These are phyloP conservation scores for Trichoplusia ni DNA, from an alignment of 1,140 invertebrate genomes.

Conservation along the genomic window DNA sequence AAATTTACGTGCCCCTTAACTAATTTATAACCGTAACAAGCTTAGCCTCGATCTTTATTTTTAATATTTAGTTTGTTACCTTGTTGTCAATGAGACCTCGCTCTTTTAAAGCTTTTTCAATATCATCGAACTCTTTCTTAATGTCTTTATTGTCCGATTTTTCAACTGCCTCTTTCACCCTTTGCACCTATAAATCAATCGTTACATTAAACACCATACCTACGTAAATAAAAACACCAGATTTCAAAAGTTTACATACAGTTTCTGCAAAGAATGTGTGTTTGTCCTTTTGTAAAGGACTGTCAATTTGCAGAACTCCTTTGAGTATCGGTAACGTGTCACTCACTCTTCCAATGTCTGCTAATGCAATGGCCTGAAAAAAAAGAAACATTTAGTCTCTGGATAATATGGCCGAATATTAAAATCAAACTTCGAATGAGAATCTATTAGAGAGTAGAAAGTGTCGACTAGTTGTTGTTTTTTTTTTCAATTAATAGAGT, in stretches of 20 bases:
- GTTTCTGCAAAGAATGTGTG: constrained; percentile 80
- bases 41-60: too few relatives aligned
- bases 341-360: constrained; percentile 83
- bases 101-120: constrained; percentile 57
- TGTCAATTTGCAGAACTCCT: constrained; percentile 82
- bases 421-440: too few relatives aligned
- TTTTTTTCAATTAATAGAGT: too few relatives aligned
- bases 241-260: constrained; percentile 55
- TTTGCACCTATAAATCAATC: constrained; percentile 53
- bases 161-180: constrained; percentile 48
- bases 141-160: constrained; percentile 56
- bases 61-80: constrained; percentile 42
- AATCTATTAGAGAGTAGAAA: too few relatives aligned
- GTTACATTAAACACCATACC: too few relatives aligned
- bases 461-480: too few relatives aligned
- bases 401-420: too few relatives aligned
- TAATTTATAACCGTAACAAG: too few relatives aligned
- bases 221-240: too few relatives aligned
- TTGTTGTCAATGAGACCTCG: constrained; percentile 59
- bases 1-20: too few relatives aligned
- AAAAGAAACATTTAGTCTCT: constrained; percentile 12
- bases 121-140: constrained; percentile 53
- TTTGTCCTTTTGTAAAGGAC: constrained; percentile 66
- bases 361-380: constrained; percentile 82
- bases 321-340: constrained; percentile 85